A percentile compares a stretch with the other conserved stretches of the same genome.
These are phyloP conservation scores for Thrips palmi DNA, from an alignment of 1,140 invertebrate genomes.

Conservation along the genomic window DNA sequence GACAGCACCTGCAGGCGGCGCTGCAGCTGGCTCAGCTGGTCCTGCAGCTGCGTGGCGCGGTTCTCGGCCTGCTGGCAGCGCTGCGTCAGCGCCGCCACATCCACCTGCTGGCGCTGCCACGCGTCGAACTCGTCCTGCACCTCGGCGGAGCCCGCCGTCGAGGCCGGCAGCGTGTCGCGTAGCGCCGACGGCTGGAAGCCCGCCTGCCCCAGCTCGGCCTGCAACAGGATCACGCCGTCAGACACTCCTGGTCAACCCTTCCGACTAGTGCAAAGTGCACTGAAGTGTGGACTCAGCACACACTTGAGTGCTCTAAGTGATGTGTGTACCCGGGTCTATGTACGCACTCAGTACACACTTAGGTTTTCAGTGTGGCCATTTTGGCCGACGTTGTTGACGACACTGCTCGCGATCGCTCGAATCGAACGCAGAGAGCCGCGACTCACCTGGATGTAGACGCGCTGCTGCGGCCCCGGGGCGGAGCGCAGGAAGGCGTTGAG, in stretches of 20 bases:
- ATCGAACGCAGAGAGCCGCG: no score
- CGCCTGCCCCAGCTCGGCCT: conserved; percentile 72
- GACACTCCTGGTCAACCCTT: no score
- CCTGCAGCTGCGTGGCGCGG: conserved; percentile 22
- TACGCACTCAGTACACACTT: no score
- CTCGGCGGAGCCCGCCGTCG: conserved; percentile 17
- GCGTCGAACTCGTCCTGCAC: conserved; percentile 23
- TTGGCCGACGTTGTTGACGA: no score
- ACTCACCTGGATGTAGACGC: conserved; percentile 76
- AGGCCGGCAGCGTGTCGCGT: conserved; percentile 22
- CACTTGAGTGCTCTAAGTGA: no score
- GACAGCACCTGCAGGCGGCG: conserved; percentile 21
- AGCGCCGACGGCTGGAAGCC: conserved; percentile 41
- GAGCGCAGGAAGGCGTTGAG: conserved; percentile 66
- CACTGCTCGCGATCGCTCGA: no score
- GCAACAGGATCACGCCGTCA: no score
- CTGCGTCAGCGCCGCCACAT: conserved; percentile 23
- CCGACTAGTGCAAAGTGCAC: no score
- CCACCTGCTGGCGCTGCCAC: conserved; percentile 24
- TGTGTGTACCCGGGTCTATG: no score
- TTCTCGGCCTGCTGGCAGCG: conserved; percentile 23
- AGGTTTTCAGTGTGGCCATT: no score
- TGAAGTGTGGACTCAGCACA: no score
- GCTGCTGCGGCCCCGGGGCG: conserved; percentile 48
- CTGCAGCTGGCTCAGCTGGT: conserved; percentile 22